Conservation (phyloP, 2,113 vertebrate genomes). For the Cyprinodon tularosa region DNA sequence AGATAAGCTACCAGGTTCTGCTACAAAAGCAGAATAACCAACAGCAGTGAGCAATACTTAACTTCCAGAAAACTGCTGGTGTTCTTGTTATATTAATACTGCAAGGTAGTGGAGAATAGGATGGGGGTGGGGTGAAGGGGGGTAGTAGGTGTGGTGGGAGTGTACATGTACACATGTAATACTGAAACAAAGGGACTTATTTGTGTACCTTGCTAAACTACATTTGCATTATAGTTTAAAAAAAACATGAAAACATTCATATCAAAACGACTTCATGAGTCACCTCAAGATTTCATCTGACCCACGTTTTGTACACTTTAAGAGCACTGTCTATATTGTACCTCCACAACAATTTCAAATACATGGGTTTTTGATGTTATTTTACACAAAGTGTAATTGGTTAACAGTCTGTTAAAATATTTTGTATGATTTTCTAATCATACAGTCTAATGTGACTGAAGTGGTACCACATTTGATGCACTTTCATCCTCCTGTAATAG, state of each 20-base stretch:
- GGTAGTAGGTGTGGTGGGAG: constrained; percentile 1
- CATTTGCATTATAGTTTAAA: constrained; percentile 70
- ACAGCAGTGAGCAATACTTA: constrained; percentile 62
- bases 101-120: constrained; percentile 16
- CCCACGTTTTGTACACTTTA: constrained; percentile 71
- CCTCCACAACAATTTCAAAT: constrained; percentile 68
- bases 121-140: neutral
- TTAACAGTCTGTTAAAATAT: constrained; percentile 36
- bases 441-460: constrained; percentile 53
- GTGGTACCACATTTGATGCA: constrained; percentile 72
- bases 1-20: constrained; percentile 71
- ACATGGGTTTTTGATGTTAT: constrained; percentile 34
- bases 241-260: constrained; percentile 74
- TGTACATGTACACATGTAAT: constrained; percentile 28
- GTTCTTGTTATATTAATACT: constrained; percentile 68
- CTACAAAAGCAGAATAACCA: constrained; percentile 69
- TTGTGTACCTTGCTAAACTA: constrained; percentile 80
- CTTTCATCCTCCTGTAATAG: constrained; percentile 22
- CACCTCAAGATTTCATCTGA: constrained; percentile 57
- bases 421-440: constrained; percentile 52
- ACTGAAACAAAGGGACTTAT: constrained; percentile 62
- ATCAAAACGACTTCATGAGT: constrained; percentile 67
- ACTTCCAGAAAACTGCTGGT: constrained; percentile 75
- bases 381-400: constrained; percentile 52
- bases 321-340: constrained; percentile 73